Conservation (phyloP, 92 coral and sea anemone species). For the Umimayanthus chanpuru region DNA sequence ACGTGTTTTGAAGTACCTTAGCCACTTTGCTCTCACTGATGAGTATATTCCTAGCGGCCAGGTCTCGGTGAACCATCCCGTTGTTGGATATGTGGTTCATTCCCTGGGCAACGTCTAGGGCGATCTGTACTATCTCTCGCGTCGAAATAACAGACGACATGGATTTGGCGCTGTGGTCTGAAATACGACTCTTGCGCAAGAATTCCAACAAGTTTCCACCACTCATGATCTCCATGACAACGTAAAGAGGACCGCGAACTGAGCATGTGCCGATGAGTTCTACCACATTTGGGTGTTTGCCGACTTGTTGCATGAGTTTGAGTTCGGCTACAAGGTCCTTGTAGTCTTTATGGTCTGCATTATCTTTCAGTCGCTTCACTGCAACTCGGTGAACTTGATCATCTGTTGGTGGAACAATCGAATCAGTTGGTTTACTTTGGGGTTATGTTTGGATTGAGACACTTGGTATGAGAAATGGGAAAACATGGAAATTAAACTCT, state of each 20-base stretch:
- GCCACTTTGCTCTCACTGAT: constrained; percentile 23
- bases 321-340: constrained; percentile 40
- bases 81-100: constrained; percentile 29
- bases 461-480: too few species aligned
- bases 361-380: constrained; percentile 27
- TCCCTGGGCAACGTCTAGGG: constrained; percentile 29
- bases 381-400: constrained; percentile 15
- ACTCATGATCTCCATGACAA: constrained; percentile 44
- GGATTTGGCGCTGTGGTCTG: constrained; percentile 19
- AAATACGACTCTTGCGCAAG: constrained; percentile 31
- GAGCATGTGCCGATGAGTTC: constrained; percentile 43
- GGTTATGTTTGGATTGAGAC: too few species aligned
- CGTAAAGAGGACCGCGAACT: constrained; percentile 34
- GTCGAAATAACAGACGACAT: constrained; percentile 32
- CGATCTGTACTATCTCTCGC: constrained; percentile 21
- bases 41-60: constrained; percentile 35
- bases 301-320: constrained; percentile 40
- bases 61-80: constrained; percentile 37
- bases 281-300: constrained; percentile 37
- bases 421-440: too few species aligned
- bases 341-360: constrained; percentile 25
- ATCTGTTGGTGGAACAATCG: constrained; percentile 4
- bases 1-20: constrained; percentile 5
- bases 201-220: constrained; percentile 31
- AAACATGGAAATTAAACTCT: too few species aligned